phyloP scores from a whole-genome alignment of 2,888 invertebrate genomes.

The Thera britannica region DNA sequence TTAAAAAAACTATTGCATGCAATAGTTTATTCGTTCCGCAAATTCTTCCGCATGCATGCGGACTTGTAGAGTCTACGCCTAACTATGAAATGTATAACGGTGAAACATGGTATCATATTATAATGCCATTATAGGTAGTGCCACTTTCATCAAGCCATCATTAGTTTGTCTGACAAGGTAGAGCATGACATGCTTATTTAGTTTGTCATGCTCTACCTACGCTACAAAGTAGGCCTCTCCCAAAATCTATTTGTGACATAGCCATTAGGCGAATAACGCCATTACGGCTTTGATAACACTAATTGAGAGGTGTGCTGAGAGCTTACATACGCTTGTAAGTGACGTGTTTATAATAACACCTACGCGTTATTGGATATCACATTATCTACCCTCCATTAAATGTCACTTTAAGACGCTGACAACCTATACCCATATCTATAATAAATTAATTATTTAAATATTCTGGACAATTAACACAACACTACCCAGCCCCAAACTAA shows the following conservation, averaged over 20 bases:
- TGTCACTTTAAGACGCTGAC: not conserved
- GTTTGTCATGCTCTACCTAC: conserved; percentile 11
- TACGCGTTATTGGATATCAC: conserved; percentile 10
- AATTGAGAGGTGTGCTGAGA: conserved; percentile 24
- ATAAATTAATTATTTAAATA: too few species aligned
- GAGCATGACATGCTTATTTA: not conserved
- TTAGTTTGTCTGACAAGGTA: not conserved
- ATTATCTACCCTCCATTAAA: conserved; percentile 11
- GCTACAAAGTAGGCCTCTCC: conserved; percentile 13
- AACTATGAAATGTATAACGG: not conserved
- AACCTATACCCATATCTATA: too few species aligned
- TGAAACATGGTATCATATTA: not conserved
- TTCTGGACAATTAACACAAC: too few species aligned
- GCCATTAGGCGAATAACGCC: conserved; percentile 25
- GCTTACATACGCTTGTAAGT: conserved; percentile 13
- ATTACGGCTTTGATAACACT: conserved; percentile 19
- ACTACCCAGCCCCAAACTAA: too few species aligned
- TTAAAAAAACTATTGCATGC: too few species aligned
- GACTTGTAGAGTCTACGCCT: not conserved
- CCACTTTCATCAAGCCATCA: not conserved
- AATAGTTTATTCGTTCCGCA: too few species aligned
- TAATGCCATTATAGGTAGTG: not conserved
- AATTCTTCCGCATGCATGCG: not conserved
- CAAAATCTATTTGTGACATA: conserved; percentile 19
- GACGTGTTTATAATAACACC: conserved; percentile 8